Percentiles rank a stretch among this genome's conserved stretches.
Evolutionary conservation across 2,113 vertebrate genomes (phyloP).

Genomic region (Brachirus orientalis): DNA sequence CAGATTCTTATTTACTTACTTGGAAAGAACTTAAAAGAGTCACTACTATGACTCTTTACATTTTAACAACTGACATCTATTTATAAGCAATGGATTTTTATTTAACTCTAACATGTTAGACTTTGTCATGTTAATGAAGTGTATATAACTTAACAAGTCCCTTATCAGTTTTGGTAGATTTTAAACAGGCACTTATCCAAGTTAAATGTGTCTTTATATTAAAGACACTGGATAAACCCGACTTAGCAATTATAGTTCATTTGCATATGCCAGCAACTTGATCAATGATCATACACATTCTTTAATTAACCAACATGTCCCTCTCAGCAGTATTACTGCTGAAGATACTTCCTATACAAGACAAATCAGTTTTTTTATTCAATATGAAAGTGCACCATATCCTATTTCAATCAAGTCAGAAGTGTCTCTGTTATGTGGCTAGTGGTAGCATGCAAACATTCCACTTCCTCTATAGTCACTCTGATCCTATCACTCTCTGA

Average conservation of each 20-base stretch:
- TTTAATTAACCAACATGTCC: neutral
- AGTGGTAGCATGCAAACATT: conserved; percentile 44
- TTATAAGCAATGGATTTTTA: neutral
- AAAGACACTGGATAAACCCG: neutral
- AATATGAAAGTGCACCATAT: conserved; percentile 6
- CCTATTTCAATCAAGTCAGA: neutral
- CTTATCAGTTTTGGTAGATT: neutral
- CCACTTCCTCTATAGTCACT: conserved; percentile 35
- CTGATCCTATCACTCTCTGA: conserved; percentile 48
- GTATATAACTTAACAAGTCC: neutral
- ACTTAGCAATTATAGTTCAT: neutral
- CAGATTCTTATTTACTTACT: neutral
- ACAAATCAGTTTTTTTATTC: neutral
- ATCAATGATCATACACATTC: neutral
- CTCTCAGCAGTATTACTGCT: neutral
- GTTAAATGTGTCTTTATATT: neutral
- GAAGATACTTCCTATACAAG: neutral
- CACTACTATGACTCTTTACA: too few relatives aligned
- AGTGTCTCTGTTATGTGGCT: conserved; percentile 11
- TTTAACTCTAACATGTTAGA: neutral
- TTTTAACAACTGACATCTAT: neutral
- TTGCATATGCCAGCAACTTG: neutral
- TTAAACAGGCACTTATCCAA: too few relatives aligned
- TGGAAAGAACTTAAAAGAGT: too few relatives aligned
- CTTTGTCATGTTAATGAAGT: neutral